These are phyloP conservation scores for Smithornis capensis DNA, from an alignment of 2,113 vertebrate genomes.

Conservation along the genomic window DNA sequence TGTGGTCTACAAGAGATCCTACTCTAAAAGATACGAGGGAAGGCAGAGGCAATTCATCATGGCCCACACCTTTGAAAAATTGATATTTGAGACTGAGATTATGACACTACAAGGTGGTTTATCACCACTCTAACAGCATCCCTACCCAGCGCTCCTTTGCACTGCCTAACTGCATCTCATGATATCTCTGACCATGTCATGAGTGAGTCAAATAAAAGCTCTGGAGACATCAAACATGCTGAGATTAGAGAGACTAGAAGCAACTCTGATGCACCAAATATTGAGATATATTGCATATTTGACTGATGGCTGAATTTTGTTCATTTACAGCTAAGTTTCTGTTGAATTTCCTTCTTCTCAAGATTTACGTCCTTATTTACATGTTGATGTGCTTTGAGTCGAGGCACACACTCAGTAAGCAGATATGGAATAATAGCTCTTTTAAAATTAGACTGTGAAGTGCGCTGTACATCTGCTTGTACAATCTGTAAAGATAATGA, in stretches of 20 bases:
- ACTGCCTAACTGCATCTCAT: not conserved
- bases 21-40: not conserved
- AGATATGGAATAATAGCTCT: not conserved
- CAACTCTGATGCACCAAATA: not conserved
- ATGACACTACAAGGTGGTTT: not conserved
- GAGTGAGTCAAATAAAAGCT: not conserved
- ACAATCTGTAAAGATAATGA: not conserved
- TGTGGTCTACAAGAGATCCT: not conserved
- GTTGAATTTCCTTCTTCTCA: not conserved
- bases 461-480: not conserved
- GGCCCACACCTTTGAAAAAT: not conserved
- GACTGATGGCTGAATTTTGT: not conserved
- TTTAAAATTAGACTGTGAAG: constrained; percentile 13
- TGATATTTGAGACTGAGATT: not conserved
- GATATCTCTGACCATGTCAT: not conserved
- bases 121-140: not conserved
- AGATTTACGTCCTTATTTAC: constrained; percentile 40
- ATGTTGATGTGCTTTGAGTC: not conserved
- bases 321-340: constrained; percentile 11
- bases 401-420: not conserved
- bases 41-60: not conserved
- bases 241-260: not conserved
- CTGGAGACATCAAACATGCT: not conserved
- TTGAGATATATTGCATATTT: not conserved
- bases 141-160: not conserved